Evolutionary conservation across 2,797 vertebrate genomes (phyloP), one percentile per base, ranked within the genome.

Genomic region (Acrossocheilus fasciatus): DNA sequence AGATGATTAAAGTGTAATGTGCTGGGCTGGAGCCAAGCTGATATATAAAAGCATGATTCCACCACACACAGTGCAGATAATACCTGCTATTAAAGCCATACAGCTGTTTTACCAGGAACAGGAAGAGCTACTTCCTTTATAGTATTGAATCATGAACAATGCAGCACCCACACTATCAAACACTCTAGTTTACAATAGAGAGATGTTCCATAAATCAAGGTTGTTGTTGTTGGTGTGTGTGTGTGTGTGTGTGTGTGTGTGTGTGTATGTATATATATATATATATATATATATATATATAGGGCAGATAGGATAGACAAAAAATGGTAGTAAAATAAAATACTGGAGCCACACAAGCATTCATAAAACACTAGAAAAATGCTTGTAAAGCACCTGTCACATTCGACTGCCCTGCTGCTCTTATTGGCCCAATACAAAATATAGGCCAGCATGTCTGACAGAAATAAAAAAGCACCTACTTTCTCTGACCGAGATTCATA

Each of bases 401-500:
- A 73, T 64, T 52, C 6, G 17, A 52, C 26, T 64, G 72, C 11
- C 70, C 30, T 23, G 1, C 26, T 64, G 43, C 45, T 66, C 18
- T 57, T 34, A 70, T 59, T 72, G 66, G 34, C 18, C 36, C 36
- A 45, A 34, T 8, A 20, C 17, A 68, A 57, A 57, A 78, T 34
- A 85, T 72, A 85, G 57, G 83, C 20, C 83, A 77, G 83, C 45
- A 17, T 39, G 74, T 77, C 57, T 76, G 57, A 52, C 43, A 15
- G 8, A 47, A 81, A 68, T 11, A 50, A 68, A 18, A 36, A n/a
- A 83, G 17, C 36, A 75, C 18, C 30, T 59, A 39, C 74, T 47
- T 85, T 78, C 26, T 20, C 66, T 82, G 20, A 76, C 43, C 66
- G 41, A 68, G 75, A 87, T 82, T 81, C 23, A 76, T 89, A 62